A percentile compares a stretch with the other conserved stretches of the same genome.
phyloP scores from a whole-genome alignment of 2,113 vertebrate genomes.

The Microtus oregoni region DNA sequence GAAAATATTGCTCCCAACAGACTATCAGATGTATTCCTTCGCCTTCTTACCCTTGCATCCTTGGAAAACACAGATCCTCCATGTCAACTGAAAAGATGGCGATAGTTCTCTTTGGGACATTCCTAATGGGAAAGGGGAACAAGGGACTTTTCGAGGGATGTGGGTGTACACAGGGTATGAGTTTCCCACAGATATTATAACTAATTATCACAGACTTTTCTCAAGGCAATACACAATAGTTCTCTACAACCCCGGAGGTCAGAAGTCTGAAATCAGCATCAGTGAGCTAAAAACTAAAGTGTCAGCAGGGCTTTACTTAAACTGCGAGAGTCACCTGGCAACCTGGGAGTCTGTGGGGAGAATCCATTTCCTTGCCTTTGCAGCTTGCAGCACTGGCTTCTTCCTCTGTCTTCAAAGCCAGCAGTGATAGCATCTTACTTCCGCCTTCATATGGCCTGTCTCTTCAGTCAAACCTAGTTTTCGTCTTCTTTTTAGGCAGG shows the following conservation, averaged over 20 bases:
- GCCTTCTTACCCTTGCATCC: background rate
- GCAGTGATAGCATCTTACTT: background rate
- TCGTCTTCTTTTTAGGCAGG: background rate
- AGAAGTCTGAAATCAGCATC: slow-evolving; percentile 34
- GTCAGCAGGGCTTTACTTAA: background rate
- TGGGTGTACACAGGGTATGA: background rate
- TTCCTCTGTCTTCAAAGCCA: background rate
- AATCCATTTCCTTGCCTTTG: background rate
- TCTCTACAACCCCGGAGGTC: background rate
- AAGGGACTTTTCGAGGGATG: background rate
- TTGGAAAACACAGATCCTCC: background rate
- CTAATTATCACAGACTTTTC: background rate
- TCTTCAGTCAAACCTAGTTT: slow-evolving; percentile 7
- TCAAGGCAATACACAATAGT: background rate
- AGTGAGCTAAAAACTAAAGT: slow-evolving; percentile 16
- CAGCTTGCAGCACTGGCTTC: background rate
- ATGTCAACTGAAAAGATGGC: slow-evolving; percentile 12
- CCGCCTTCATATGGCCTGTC: slow-evolving; percentile 7
- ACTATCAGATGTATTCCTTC: background rate
- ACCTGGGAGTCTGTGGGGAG: background rate
- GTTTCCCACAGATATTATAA: slow-evolving; percentile 12
- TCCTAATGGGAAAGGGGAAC: background rate
- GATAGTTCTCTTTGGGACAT: slow-evolving; percentile 6
- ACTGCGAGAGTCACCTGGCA: background rate
- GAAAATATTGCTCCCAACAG: slow-evolving; percentile 3